Evolutionary conservation across 2,888 invertebrate genomes (phyloP).

Genomic region (Thecocarcelia acutangulata): DNA sequence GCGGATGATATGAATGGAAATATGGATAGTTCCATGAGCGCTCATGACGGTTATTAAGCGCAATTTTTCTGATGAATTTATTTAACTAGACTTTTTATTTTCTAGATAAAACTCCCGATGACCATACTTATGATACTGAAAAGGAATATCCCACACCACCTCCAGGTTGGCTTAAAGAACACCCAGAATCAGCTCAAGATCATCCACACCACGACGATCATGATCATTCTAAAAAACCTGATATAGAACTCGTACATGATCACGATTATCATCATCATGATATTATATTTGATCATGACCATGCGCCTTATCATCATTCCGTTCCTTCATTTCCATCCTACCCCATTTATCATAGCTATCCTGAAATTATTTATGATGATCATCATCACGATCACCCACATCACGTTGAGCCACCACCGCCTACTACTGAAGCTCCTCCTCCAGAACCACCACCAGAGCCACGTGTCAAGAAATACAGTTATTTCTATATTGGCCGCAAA

Average conservation of each 20-base stretch:
- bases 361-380: constrained; percentile 75
- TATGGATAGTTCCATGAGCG: constrained; percentile 41
- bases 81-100: too few species aligned
- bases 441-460: constrained; percentile 78
- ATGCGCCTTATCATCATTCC: constrained; percentile 75
- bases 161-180: constrained; percentile 77
- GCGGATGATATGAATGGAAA: constrained; percentile 34
- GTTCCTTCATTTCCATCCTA: constrained; percentile 65
- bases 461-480: constrained; percentile 84
- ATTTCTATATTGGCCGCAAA: constrained; percentile 87
- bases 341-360: constrained; percentile 75
- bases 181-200: constrained; percentile 74
- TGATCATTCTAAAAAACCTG: constrained; percentile 62
- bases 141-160: constrained; percentile 80
- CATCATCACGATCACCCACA: constrained; percentile 73
- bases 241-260: constrained; percentile 52
- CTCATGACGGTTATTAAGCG: constrained; percentile 51
- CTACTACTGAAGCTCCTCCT: constrained; percentile 75
- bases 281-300: constrained; percentile 53
- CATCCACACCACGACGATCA: constrained; percentile 74
- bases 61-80: not conserved
- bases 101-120: constrained; percentile 54
- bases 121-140: constrained; percentile 74
- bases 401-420: constrained; percentile 73
- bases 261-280: constrained; percentile 69